phyloP scores from a whole-genome alignment of 2,888 invertebrate species.

The Acleris holmiana region DNA sequence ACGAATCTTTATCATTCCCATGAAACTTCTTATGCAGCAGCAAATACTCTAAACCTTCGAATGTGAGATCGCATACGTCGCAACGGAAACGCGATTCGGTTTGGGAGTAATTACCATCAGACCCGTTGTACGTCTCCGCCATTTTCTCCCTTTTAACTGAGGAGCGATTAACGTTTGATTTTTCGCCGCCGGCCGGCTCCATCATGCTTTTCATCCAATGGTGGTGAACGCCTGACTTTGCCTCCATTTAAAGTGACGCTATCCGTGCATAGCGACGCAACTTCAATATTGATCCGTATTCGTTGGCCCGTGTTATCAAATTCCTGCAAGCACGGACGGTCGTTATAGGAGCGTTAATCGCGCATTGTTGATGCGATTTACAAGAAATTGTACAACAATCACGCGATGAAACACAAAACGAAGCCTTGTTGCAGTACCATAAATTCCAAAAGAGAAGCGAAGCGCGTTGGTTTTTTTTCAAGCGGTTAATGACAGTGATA shows the following conservation, averaged over 20 bases:
- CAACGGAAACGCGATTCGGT: slow-evolving; percentile 67
- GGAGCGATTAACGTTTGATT: slow-evolving; percentile 62
- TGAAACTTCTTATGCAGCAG: slow-evolving; percentile 79
- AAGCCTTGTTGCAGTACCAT: slow-evolving; percentile 83
- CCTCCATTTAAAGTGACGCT: slow-evolving; percentile 73
- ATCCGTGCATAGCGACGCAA: slow-evolving; percentile 58
- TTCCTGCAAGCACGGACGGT: slow-evolving; percentile 51
- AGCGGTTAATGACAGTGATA: slow-evolving; percentile 75
- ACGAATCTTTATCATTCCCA: slow-evolving; percentile 72
- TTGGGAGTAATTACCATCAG: slow-evolving; percentile 59
- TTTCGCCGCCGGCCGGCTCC: slow-evolving; percentile 76
- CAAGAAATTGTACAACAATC: slow-evolving; percentile 67
- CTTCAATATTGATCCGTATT: slow-evolving; percentile 73
- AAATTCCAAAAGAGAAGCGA: slow-evolving; percentile 85
- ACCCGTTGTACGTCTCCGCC: slow-evolving; percentile 70
- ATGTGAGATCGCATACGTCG: slow-evolving; percentile 75
- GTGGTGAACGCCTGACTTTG: slow-evolving; percentile 72
- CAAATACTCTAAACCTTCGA: slow-evolving; percentile 75
- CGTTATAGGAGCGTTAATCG: slow-evolving; percentile 57
- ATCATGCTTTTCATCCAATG: slow-evolving; percentile 82
- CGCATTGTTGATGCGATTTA: slow-evolving; percentile 75
- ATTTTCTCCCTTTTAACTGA: slow-evolving; percentile 79
- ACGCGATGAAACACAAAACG: slow-evolving; percentile 76
- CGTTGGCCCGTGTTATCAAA: slow-evolving; percentile 49
- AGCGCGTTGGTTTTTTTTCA: slow-evolving; percentile 79